These are phyloP conservation scores for Cydia fagiglandana DNA, from an alignment of 1,140 invertebrate species.

Conservation along the genomic window DNA sequence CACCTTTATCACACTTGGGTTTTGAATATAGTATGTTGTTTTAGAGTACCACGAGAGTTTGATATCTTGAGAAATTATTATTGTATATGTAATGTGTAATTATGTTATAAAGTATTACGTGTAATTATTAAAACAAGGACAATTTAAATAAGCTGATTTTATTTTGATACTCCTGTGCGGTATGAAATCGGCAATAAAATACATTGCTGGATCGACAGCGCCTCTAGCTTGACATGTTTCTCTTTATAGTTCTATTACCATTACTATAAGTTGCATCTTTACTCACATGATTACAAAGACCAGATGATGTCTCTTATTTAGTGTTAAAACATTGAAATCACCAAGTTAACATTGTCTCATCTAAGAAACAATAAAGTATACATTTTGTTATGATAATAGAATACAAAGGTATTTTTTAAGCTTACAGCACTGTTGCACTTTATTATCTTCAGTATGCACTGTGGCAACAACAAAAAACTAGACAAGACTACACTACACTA, in stretches of 20 bases:
- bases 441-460: not conserved
- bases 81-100: conserved; percentile 78
- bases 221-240: not conserved
- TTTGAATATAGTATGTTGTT: conserved; percentile 70
- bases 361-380: no score
- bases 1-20: conserved; percentile 64
- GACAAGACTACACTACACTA: not conserved
- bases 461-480: not conserved
- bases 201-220: conserved; percentile 3
- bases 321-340: no score
- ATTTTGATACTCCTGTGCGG: conserved; percentile 34
- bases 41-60: conserved; percentile 70
- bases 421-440: not conserved
- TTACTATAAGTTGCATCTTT: not conserved
- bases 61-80: conserved; percentile 77
- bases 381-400: not conserved
- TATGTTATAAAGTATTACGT: conserved; percentile 78
- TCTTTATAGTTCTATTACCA: not conserved
- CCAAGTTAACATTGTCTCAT: no score
- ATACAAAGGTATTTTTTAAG: not conserved
- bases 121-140: conserved; percentile 78
- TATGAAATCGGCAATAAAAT: conserved; percentile 10
- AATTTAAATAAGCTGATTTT: conserved; percentile 60
- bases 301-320: no score
- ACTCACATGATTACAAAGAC: not conserved